Percentiles rank a stretch among this genome's conserved stretches.
Conservation (phyloP, 2,113 vertebrate genomes). For the Pogonocichla stellata region DNA sequence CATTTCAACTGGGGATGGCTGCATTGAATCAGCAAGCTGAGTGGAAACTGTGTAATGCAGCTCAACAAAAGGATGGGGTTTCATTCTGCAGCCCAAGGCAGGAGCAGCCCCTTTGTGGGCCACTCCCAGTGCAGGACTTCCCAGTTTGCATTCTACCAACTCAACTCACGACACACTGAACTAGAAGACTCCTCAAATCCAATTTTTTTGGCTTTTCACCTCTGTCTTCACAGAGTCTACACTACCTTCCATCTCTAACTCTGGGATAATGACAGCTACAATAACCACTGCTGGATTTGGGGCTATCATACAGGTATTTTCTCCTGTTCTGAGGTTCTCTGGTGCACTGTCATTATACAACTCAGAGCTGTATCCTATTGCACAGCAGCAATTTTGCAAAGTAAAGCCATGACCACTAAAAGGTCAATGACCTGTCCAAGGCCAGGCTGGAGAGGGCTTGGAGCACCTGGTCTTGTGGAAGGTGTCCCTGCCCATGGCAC, state of each 20-base stretch:
- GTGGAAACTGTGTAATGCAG: neutral
- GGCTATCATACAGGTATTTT: neutral
- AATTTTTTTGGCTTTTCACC: neutral
- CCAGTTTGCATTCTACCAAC: neutral
- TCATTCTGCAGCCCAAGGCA: neutral
- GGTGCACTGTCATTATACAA: neutral
- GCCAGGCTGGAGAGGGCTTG: neutral
- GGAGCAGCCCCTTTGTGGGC: rapidly evolving
- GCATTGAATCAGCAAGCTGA: neutral
- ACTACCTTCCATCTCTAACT: neutral
- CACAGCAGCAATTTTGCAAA: neutral
- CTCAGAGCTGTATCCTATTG: neutral
- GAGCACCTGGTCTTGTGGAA: neutral
- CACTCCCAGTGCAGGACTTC: neutral
- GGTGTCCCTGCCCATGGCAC: neutral
- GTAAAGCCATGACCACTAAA: neutral
- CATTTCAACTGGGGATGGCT: neutral
- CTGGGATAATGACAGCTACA: neutral
- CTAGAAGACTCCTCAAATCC: neutral
- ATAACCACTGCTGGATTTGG: neutral
- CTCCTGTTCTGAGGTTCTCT: neutral
- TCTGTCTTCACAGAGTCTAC: neutral
- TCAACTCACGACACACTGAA: neutral
- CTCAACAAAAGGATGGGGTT: neutral
- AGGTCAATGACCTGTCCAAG: neutral